Evolutionary conservation across 2,888 invertebrate genomes (phyloP).

Genomic region (Listrodromus nycthemerus): DNA sequence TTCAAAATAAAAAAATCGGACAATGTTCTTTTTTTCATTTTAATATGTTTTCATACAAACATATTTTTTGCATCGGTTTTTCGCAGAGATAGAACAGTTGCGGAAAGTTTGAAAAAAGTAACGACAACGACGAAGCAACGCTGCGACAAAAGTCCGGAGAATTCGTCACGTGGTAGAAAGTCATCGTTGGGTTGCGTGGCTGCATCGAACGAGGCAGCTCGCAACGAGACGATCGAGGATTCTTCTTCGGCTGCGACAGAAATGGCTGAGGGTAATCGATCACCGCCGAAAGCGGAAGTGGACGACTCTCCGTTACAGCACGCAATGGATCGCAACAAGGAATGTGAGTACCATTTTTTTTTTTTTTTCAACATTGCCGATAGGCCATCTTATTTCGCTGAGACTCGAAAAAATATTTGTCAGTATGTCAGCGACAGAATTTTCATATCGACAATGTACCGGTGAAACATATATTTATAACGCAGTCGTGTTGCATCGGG

Average conservation of each 20-base stretch:
- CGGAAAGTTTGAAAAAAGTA: constrained; percentile 77
- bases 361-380: not conserved
- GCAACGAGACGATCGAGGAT: constrained; percentile 70
- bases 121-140: constrained; percentile 73
- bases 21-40: not conserved
- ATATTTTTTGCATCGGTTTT: constrained; percentile 11
- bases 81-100: constrained; percentile 56
- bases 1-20: not conserved
- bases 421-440: constrained; percentile 44
- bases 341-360: constrained; percentile 91
- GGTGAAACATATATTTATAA: not conserved
- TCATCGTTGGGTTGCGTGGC: constrained; percentile 74
- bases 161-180: constrained; percentile 74
- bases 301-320: constrained; percentile 97
- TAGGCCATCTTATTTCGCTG: not conserved
- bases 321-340: constrained; percentile 98
- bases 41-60: not conserved
- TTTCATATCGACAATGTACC: constrained; percentile 12
- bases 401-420: constrained; percentile 32
- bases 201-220: constrained; percentile 68
- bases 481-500: not conserved
- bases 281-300: constrained; percentile 96
- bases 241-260: constrained; percentile 69
- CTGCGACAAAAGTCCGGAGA: constrained; percentile 75
- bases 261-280: constrained; percentile 85